Percentiles rank a stretch among this genome's conserved stretches.
phyloP scores from a whole-genome alignment of 2,113 vertebrate genomes.

The Xiphias gladius region DNA sequence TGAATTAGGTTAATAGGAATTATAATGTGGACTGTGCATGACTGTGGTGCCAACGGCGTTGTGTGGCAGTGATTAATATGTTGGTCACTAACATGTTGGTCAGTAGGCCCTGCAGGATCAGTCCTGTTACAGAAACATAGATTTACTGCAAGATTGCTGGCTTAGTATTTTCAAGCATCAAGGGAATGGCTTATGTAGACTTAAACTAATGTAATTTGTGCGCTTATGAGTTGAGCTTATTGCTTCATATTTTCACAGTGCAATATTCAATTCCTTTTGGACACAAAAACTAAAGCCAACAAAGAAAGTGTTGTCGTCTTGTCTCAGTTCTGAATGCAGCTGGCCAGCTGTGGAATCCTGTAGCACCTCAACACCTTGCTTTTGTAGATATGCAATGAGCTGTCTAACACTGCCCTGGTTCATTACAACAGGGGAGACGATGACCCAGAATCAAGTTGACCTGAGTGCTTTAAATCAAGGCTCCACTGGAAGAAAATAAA shows the following conservation, averaged over 20 bases:
- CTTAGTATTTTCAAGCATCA: slow-evolving; percentile 38
- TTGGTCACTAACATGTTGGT: slow-evolving; percentile 53
- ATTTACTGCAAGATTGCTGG: slow-evolving; percentile 51
- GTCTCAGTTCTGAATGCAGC: slow-evolving; percentile 14
- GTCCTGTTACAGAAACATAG: slow-evolving; percentile 30
- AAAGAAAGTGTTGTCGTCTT: slow-evolving; percentile 1
- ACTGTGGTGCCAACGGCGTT: slow-evolving; percentile 20
- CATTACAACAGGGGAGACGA: slow-evolving; percentile 71
- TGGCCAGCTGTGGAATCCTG: slow-evolving; percentile 20
- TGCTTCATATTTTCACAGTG: slow-evolving; percentile 12
- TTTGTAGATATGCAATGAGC: slow-evolving; percentile 32
- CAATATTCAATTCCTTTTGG: slow-evolving; percentile 7
- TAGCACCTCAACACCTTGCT: slow-evolving; percentile 24
- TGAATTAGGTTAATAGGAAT: slow-evolving; percentile 53
- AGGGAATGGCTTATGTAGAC: slow-evolving; percentile 43
- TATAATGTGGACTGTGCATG: slow-evolving; percentile 24
- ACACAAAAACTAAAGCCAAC: background rate
- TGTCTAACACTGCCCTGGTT: slow-evolving; percentile 78
- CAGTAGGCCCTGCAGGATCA: slow-evolving; percentile 55
- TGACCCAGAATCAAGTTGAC: slow-evolving; percentile 83
- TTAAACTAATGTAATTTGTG: slow-evolving; percentile 29
- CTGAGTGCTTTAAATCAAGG: slow-evolving; percentile 79
- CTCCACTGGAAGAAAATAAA: slow-evolving; percentile 70
- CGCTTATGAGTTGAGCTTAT: slow-evolving; percentile 39
- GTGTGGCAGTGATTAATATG: slow-evolving; percentile 47